Conservation (phyloP, 2,797 vertebrate genomes). For the Myiothlypis coronata region DNA sequence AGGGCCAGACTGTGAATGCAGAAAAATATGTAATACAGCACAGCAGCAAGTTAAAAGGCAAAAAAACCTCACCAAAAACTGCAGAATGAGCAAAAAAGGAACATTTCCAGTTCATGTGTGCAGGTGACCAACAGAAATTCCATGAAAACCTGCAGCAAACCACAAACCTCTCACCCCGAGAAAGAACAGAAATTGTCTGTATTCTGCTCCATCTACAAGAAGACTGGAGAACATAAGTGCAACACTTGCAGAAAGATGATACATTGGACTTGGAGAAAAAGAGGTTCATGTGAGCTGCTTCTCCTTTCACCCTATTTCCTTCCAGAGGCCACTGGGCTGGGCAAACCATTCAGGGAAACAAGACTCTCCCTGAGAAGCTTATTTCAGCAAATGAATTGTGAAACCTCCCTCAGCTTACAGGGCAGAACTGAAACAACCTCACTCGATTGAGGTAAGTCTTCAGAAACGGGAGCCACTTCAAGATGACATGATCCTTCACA, state of each 20-base stretch:
- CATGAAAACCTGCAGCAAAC: not conserved
- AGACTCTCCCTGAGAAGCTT: not conserved
- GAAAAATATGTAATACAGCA: not conserved
- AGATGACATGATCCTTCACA: not conserved
- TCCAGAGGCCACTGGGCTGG: not conserved
- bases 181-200: not conserved
- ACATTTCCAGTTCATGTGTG: not conserved
- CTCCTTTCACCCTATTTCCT: not conserved
- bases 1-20: not conserved
- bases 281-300: not conserved
- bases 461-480: not conserved
- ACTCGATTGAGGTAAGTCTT: not conserved
- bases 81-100: not conserved
- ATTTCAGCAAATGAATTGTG: not conserved
- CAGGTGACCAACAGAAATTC: not conserved
- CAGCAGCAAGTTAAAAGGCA: not conserved
- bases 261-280: not conserved
- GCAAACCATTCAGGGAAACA: not conserved
- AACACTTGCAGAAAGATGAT: not conserved
- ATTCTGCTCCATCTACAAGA: not conserved
- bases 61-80: accelerated
- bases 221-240: not conserved
- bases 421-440: not conserved
- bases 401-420: not conserved
- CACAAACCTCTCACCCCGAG: not conserved